Evolutionary conservation across 64 coral and sea anemone species (phyloP), one percentile per base, ranked within the genome.

Genomic region (Catalaphyllia jardinei): DNA sequence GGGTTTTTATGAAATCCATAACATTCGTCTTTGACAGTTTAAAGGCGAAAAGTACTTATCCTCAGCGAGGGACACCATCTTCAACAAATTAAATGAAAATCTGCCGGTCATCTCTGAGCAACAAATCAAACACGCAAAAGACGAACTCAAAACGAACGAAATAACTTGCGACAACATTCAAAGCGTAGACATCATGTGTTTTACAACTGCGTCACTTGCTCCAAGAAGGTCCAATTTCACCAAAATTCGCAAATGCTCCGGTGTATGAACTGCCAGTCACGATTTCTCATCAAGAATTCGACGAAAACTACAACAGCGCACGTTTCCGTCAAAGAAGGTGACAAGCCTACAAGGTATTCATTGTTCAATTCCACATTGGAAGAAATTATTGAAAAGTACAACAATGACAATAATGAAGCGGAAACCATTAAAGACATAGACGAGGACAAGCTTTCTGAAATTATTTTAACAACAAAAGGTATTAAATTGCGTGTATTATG

Each of bases 1-100:
- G 24, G 86, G 89, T 25, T 95, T 86, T 77, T 92, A 92, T 89
- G 71, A 85, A 54, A 88, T 95, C 24, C 76, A 82, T 18, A 95
- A 95, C 77, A 77, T 95, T 73, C 78, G 85, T 77, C 55, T 95
- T 62, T 84, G 85, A 54, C 93, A 95, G 71, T 95, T 73, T 87
- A 77, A 82, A 46, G 93, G 93, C 50, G 84, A 88, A 75, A 91
- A 95, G 62, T 95, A 91, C 89, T 31, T 91, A 67, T 95, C 85
- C 29, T 71, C 71, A 83, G 78, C 16, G 27, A 87, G 14, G 19
- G 77, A 87, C 51, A 95, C 94, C 55, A 55, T 80, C 57, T 88
- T 95, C 79, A 69, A 87, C 25, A 57, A 72, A 71, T 77, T 92
- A 79, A 80, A 51, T 69, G 84, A 92, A 62, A 87, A 87, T 62